phyloP scores from a whole-genome alignment of 37 sponge, comb jelly and placozoan genomes.

The Tethya wilhelma region DNA sequence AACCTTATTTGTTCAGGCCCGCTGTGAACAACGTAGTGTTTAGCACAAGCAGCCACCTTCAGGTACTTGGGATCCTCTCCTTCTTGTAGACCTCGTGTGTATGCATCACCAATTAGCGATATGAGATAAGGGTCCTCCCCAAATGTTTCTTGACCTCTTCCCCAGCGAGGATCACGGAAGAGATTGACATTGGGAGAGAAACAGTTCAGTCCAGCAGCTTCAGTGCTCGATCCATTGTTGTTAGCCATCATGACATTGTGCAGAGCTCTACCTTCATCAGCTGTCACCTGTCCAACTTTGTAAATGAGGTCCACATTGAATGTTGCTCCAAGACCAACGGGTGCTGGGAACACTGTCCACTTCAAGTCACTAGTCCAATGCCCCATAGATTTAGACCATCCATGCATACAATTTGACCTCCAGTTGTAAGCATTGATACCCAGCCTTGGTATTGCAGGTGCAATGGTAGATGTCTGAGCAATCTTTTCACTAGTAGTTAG shows the following conservation, averaged over 20 bases:
- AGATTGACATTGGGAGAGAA: conserved; percentile 86
- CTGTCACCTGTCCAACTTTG: conserved; percentile 48
- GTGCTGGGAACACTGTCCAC: conserved; percentile 87
- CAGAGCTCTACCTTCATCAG: conserved; percentile 74
- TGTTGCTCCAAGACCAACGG: conserved; percentile 73
- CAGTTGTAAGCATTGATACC: conserved; percentile 86
- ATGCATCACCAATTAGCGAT: conserved; percentile 54
- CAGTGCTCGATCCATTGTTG: conserved; percentile 68
- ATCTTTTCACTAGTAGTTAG: conserved; percentile 53
- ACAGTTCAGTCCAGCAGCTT: conserved; percentile 86
- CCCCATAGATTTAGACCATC: conserved; percentile 71
- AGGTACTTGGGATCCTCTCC: conserved; percentile 56
- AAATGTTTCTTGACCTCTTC: conserved; percentile 69
- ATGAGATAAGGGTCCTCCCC: conserved; percentile 76
- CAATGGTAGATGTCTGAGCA: conserved; percentile 74
- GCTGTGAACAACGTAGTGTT: conserved; percentile 79
- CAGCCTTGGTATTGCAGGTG: conserved; percentile 69
- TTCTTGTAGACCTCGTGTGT: conserved; percentile 66
- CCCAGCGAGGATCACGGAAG: conserved; percentile 79
- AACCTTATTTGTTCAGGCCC: conserved; percentile 61
- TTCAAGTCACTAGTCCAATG: conserved; percentile 38
- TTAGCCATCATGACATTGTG: conserved; percentile 68
- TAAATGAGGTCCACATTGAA: conserved; percentile 56
- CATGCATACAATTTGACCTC: conserved; percentile 84
- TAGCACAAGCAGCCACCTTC: conserved; percentile 75